These are phyloP conservation scores for Eclectus roratus DNA, from an alignment of 2,113 vertebrate species.

Conservation along the genomic window DNA sequence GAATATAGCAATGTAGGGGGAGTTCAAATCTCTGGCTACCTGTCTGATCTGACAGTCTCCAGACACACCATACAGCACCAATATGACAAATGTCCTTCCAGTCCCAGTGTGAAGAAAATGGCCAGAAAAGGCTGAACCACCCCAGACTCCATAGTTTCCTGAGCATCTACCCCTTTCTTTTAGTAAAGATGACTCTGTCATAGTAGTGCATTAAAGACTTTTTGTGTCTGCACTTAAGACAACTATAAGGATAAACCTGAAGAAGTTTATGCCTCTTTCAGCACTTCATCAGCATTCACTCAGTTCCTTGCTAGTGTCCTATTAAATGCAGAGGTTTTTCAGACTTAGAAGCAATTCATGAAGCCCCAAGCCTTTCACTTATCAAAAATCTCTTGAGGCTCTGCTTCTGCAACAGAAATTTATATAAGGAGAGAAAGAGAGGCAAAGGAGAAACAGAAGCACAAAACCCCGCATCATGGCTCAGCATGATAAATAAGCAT, in stretches of 20 bases:
- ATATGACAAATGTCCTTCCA: background rate
- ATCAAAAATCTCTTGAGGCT: conserved; percentile 7
- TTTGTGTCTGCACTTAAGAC: background rate
- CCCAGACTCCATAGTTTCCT: background rate
- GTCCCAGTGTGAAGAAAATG: background rate
- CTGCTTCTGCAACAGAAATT: conserved; percentile 31
- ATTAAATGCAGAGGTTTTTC: conserved; percentile 17
- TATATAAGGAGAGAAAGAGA: background rate
- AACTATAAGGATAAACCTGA: background rate
- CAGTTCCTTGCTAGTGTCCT: background rate
- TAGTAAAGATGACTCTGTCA: background rate
- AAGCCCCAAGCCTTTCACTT: background rate
- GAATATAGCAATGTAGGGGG: background rate
- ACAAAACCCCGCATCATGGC: background rate
- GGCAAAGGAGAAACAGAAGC: background rate
- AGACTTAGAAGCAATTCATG: conserved; percentile 1
- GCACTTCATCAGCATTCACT: background rate
- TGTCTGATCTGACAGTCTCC: background rate
- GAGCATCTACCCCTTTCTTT: background rate
- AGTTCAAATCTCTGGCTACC: background rate
- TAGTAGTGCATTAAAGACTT: background rate
- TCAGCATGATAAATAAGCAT: background rate
- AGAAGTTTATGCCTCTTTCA: background rate
- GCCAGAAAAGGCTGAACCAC: background rate
- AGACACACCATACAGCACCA: background rate